Percentiles rank a stretch among this genome's conserved stretches.
Conservation (phyloP, 2,797 vertebrate species). For the Microcaecilia unicolor region DNA sequence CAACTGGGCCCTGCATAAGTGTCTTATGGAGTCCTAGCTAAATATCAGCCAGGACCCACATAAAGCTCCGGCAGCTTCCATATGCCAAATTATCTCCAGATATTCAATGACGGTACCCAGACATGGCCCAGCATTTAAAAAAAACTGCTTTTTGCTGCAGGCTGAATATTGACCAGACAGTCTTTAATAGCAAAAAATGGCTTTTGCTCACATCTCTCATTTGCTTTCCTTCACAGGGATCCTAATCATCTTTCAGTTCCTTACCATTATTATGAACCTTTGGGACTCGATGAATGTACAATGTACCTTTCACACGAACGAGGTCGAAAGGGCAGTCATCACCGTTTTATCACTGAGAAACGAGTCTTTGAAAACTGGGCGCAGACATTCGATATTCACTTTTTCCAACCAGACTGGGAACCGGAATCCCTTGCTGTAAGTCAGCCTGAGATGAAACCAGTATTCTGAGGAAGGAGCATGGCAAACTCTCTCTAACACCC, state of each 20-base stretch:
- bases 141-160: too few relatives aligned
- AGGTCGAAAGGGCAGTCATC: slow-evolving; percentile 87
- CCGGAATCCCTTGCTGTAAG: slow-evolving; percentile 61
- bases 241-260: slow-evolving; percentile 79
- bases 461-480: slow-evolving; percentile 23
- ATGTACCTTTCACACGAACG: slow-evolving; percentile 96
- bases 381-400: slow-evolving; percentile 84
- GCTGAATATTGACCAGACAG: too few relatives aligned
- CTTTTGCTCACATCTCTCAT: slow-evolving; percentile 8
- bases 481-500: not conserved
- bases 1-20: too few relatives aligned
- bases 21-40: too few relatives aligned
- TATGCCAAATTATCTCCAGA: too few relatives aligned
- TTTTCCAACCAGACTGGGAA: slow-evolving; percentile 92
- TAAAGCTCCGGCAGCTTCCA: too few relatives aligned
- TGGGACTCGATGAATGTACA: slow-evolving; percentile 84
- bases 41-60: too few relatives aligned
- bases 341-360: slow-evolving; percentile 96
- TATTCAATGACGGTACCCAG: too few relatives aligned
- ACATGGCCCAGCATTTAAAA: too few relatives aligned
- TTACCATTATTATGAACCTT: slow-evolving; percentile 93
- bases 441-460: slow-evolving; percentile 14
- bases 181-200: not conserved
- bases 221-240: slow-evolving; percentile 59
- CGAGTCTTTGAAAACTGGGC: slow-evolving; percentile 92